Base-by-base conservation (phyloP, 37 sponge, comb jelly and placozoan species). In the Halisarca cf. caerulea region DNA sequence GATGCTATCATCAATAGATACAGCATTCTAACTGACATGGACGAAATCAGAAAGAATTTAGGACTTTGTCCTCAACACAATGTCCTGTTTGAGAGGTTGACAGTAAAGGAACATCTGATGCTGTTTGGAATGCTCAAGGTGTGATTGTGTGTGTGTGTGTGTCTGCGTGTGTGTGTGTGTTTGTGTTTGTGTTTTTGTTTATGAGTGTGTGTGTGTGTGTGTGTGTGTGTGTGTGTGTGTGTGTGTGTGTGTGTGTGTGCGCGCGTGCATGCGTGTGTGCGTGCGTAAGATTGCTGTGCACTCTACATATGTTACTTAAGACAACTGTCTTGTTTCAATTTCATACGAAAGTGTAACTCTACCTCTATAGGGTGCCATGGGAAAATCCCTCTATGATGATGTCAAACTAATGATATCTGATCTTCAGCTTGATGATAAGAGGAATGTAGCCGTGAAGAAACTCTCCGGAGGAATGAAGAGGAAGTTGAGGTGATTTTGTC, bases 61-160 rank as follows among this genome's bases (percentile, higher is more conserved):
- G 96, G 96, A n/a, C 75, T 95, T 55, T 95, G 96, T 86, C 96
- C 96, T 6, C 96, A 95, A 47, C 92, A 92, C 82, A 90, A 95
- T 81, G 90, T 95, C 24, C 86, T 95, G 44, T 92, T 89, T 81
- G 96, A 95, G 41, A 83, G 86, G 35, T 82, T 95, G 41, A 95
- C 96, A 57, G 92, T 95, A 44, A 73, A 40, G 47, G 90, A 90
- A 58, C 90, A 90, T 43, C 83, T 90, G 27, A 42, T 43, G 61
- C 78, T 85, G 53, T 90, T 90, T 73, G 82, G 81, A 70, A 85
- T 73, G 79, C 66, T 90, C 24, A 90, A 90, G 82, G 90, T 87
- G 27, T 37, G 78, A 32, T 2, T 7, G 45, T 14, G 51, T 7
- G 24, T 34, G 38, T 14, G 61, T 33, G 3, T 30, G 38, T 62